Percentiles rank a stretch among this genome's conserved stretches.
Evolutionary conservation across 2,797 vertebrate genomes (phyloP).

Genomic region (Falco naumanni): DNA sequence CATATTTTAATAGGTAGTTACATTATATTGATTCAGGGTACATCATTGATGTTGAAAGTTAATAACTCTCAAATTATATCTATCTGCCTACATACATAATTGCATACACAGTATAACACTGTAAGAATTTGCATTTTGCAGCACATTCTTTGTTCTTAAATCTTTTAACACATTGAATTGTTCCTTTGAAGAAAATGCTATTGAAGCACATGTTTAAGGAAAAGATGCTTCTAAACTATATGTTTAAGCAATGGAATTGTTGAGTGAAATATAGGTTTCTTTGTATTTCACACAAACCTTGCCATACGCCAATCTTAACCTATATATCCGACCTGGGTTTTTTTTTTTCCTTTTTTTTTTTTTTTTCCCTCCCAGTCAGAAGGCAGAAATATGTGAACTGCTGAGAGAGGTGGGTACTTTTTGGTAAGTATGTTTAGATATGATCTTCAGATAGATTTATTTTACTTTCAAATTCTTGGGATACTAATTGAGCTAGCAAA

Average conservation of each 20-base stretch:
- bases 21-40: slow-evolving; percentile 57
- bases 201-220: slow-evolving; percentile 61
- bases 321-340: slow-evolving; percentile 9
- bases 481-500: slow-evolving; percentile 46
- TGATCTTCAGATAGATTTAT: slow-evolving; percentile 58
- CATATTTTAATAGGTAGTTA: slow-evolving; percentile 63
- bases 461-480: slow-evolving; percentile 41
- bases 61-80: slow-evolving; percentile 72
- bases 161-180: slow-evolving; percentile 60
- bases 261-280: slow-evolving; percentile 65
- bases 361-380: background rate
- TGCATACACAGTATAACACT: slow-evolving; percentile 63
- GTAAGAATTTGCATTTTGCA: slow-evolving; percentile 61
- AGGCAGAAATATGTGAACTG: slow-evolving; percentile 48
- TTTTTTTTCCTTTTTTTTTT: background rate
- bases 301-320: slow-evolving; percentile 35
- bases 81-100: slow-evolving; percentile 66
- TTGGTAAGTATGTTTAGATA: slow-evolving; percentile 66
- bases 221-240: slow-evolving; percentile 56
- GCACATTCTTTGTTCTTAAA: slow-evolving; percentile 66
- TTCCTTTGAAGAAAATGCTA: slow-evolving; percentile 66
- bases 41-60: slow-evolving; percentile 64
- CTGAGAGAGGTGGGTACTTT: slow-evolving; percentile 49
- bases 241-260: slow-evolving; percentile 62
- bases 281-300: slow-evolving; percentile 48